Conservation (phyloP, 2,797 vertebrate genomes). For the Aratinga solstitialis region DNA sequence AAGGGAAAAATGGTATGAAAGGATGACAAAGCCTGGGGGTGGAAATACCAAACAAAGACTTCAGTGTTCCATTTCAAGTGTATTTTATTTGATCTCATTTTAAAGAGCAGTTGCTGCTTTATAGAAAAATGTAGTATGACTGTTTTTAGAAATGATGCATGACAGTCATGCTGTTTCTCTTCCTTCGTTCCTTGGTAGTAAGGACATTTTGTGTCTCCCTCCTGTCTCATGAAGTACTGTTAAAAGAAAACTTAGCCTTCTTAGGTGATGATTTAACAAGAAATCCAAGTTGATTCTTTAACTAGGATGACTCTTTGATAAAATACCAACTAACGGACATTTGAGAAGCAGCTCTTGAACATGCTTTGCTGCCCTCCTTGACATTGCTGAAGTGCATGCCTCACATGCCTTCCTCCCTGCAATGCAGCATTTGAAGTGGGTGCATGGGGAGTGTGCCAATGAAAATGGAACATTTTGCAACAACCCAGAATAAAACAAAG, state of each 20-base stretch:
- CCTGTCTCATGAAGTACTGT: neutral
- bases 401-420: fast-evolving
- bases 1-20: neutral
- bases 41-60: neutral
- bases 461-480: neutral
- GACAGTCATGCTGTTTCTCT: neutral
- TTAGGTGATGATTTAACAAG: neutral
- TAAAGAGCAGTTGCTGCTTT: neutral
- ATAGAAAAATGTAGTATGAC: neutral
- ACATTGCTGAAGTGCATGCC: fast-evolving
- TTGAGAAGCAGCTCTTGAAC: neutral
- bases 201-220: neutral
- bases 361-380: neutral
- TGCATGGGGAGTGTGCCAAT: fast-evolving
- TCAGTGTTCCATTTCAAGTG: neutral
- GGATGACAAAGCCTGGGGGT: neutral
- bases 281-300: neutral
- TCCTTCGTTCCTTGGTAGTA: neutral
- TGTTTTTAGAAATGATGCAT: constrained; percentile 26
- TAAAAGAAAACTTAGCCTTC: neutral
- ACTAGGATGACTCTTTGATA: neutral
- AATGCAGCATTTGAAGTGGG: fast-evolving
- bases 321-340: neutral
- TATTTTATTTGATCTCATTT: constrained; percentile 2
- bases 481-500: neutral